A percentile compares a stretch with the other conserved stretches of the same genome.
Evolutionary conservation across 2,888 invertebrate genomes (phyloP).

Genomic region (Drosophila bunnanda): DNA sequence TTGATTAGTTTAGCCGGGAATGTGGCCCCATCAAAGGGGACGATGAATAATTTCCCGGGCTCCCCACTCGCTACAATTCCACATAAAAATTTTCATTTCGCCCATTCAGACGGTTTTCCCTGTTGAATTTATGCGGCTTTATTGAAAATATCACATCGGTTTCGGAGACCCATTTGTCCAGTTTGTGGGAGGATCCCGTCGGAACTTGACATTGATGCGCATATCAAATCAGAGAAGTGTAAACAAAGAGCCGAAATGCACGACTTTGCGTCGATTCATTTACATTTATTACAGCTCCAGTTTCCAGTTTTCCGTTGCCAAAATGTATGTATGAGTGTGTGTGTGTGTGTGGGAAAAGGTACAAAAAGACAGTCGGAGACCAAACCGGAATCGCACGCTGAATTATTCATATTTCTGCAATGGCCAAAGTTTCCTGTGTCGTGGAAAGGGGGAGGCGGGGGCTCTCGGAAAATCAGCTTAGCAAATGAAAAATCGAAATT

Average conservation of each 20-base stretch:
- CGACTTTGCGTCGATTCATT: slow-evolving; percentile 72
- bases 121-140: slow-evolving; percentile 15
- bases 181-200: not conserved
- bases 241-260: slow-evolving; percentile 64
- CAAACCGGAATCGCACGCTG: slow-evolving; percentile 61
- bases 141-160: slow-evolving; percentile 32
- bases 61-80: not conserved
- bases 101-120: no score
- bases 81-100: slow-evolving; percentile 18
- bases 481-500: slow-evolving; percentile 71
- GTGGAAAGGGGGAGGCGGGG: slow-evolving; percentile 11
- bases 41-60: slow-evolving; percentile 28
- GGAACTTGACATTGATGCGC: slow-evolving; percentile 63
- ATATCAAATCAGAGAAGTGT: slow-evolving; percentile 60
- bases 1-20: slow-evolving; percentile 37
- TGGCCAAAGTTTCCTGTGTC: slow-evolving; percentile 42
- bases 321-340: slow-evolving; percentile 20
- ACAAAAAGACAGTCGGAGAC: slow-evolving; percentile 37
- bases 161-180: slow-evolving; percentile 26
- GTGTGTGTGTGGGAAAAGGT: slow-evolving; percentile 20
- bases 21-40: slow-evolving; percentile 14
- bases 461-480: slow-evolving; percentile 68
- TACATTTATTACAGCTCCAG: slow-evolving; percentile 61
- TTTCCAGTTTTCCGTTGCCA: slow-evolving; percentile 14
- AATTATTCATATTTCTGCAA: slow-evolving; percentile 73